Conservation (phyloP, 2,888 invertebrate genomes). For the Polymixis lichenea region DNA sequence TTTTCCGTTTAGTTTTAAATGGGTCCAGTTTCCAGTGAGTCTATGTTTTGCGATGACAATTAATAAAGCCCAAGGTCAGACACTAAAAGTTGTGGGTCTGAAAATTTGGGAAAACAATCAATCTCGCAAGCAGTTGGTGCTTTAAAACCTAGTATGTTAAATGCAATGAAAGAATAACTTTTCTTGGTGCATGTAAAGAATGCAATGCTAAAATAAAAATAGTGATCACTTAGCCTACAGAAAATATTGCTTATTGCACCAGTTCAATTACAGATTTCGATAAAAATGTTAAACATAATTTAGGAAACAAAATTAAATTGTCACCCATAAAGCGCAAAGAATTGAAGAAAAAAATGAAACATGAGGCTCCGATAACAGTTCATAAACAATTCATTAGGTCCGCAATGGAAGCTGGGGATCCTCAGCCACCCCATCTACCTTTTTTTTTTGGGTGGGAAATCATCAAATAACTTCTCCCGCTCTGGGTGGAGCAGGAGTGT, state of each 20-base stretch:
- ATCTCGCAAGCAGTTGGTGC: constrained; percentile 23
- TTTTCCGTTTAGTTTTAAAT: too few species aligned
- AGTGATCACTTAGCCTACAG: constrained; percentile 22
- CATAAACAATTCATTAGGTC: constrained; percentile 22
- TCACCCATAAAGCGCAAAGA: constrained; percentile 31
- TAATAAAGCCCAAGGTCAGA: too few species aligned
- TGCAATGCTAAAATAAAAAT: constrained; percentile 31
- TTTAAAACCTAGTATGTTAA: constrained; percentile 32
- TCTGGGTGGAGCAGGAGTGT: too few species aligned
- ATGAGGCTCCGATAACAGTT: constrained; percentile 27
- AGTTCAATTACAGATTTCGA: constrained; percentile 28
- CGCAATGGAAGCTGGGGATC: constrained; percentile 30
- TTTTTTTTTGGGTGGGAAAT: too few species aligned
- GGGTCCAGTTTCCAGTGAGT: too few species aligned
- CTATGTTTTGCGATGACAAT: too few species aligned
- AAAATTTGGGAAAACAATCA: constrained; percentile 4
- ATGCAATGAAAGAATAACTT: constrained; percentile 21
- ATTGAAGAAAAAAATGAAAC: constrained; percentile 26
- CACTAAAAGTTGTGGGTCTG: too few species aligned
- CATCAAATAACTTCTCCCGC: too few species aligned
- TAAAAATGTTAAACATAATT: constrained; percentile 17
- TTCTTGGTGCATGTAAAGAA: constrained; percentile 26
- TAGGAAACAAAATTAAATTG: constrained; percentile 16
- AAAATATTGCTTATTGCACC: constrained; percentile 25
- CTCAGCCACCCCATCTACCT: constrained; percentile 30